Conservation (phyloP, 1,140 invertebrate species). For the Drosophila athabasca region DNA sequence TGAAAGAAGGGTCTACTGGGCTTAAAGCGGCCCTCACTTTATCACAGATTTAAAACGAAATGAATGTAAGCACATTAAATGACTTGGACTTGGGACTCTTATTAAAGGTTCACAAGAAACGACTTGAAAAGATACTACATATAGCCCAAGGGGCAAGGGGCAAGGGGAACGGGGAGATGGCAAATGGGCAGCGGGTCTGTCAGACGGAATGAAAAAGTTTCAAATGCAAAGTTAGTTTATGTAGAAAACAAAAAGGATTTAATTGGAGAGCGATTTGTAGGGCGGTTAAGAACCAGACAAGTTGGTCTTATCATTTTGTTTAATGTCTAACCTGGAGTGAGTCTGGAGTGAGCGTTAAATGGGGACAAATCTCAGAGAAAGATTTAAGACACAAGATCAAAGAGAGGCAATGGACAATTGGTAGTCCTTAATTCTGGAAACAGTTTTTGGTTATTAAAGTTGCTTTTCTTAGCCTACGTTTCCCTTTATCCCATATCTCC, state of each 20-base stretch:
- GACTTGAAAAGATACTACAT: slow-evolving; percentile 24
- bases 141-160: background rate
- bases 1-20: slow-evolving; percentile 15
- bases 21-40: slow-evolving; percentile 71
- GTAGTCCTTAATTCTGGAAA: no score
- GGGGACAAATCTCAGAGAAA: background rate
- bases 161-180: background rate
- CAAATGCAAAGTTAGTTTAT: slow-evolving; percentile 63
- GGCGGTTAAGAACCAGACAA: slow-evolving; percentile 57
- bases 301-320: slow-evolving; percentile 49
- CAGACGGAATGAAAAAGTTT: slow-evolving; percentile 53
- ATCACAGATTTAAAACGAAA: slow-evolving; percentile 77
- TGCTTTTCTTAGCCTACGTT: no score
- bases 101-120: slow-evolving; percentile 55
- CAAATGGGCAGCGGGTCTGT: background rate
- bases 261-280: slow-evolving; percentile 74
- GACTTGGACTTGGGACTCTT: slow-evolving; percentile 45
- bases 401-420: no score
- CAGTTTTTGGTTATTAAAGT: no score
- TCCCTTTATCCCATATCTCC: background rate
- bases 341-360: no score
- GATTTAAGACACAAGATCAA: no score
- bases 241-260: slow-evolving; percentile 55
- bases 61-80: slow-evolving; percentile 80
- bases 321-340: slow-evolving; percentile 17